Evolutionary conservation across 2,888 invertebrate species (phyloP).

Genomic region (Silvanus unidentatus): DNA sequence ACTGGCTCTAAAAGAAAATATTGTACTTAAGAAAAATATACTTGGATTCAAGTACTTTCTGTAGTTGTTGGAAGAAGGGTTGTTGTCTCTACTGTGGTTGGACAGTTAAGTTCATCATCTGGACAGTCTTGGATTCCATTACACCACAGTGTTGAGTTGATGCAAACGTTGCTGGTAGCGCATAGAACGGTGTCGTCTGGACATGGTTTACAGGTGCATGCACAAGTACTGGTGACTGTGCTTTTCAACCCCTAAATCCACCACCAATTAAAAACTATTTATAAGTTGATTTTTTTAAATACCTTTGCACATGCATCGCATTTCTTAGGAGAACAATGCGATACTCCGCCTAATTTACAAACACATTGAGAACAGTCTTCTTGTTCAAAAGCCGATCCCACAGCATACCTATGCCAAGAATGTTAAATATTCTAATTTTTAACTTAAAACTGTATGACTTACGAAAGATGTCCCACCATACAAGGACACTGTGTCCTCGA

Average conservation of each 20-base stretch:
- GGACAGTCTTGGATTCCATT: constrained; percentile 76
- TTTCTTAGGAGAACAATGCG: constrained; percentile 63
- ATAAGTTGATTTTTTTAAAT: constrained; percentile 7
- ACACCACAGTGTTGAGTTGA: constrained; percentile 68
- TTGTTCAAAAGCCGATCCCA: constrained; percentile 65
- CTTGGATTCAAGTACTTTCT: constrained; percentile 10
- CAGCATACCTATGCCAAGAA: constrained; percentile 65
- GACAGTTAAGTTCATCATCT: constrained; percentile 72
- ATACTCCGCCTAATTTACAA: constrained; percentile 68
- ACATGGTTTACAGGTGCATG: constrained; percentile 70
- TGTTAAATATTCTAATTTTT: too few species aligned
- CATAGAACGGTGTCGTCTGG: constrained; percentile 61
- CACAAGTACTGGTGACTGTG: constrained; percentile 57
- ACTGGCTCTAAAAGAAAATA: constrained; percentile 15
- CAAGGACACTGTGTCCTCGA: constrained; percentile 72
- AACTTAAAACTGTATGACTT: constrained; percentile 30
- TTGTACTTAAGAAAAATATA: background rate
- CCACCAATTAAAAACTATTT: background rate
- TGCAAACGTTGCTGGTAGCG: constrained; percentile 67
- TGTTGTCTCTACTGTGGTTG: constrained; percentile 27
- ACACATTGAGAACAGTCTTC: constrained; percentile 72
- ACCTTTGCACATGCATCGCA: constrained; percentile 60
- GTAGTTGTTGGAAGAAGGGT: constrained; percentile 7
- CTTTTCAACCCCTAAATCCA: constrained; percentile 52
- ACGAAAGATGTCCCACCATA: constrained; percentile 60